Base-by-base conservation (phyloP, 2,797 vertebrate species). In the Hylomyscus alleni region DNA sequence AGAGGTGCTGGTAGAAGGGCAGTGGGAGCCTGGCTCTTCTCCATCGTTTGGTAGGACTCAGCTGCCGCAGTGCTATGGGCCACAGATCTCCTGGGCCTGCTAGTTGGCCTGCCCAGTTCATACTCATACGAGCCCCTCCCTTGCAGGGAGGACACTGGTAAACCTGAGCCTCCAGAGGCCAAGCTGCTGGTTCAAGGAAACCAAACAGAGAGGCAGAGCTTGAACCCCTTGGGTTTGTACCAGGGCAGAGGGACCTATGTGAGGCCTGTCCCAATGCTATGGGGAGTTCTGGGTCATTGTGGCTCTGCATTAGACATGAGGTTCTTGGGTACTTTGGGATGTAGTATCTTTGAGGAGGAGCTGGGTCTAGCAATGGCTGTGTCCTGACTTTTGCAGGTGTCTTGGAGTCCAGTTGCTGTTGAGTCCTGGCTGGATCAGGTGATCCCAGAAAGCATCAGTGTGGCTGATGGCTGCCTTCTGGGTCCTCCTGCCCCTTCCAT, bases 121-220 rank as follows among this genome's bases (percentile, higher is more conserved):
- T 6, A n/a, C n/a, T 58, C 24, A 26, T 1, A 0, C 9, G 22
- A n/a, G 20, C 26, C 24, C 73, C 13, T 44, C n/a, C 1, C 20
- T 1, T 58, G 22, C 52, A 50, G 40, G 65, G 37, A 54, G 73
- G 40, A 73, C 73, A 22, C 26, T 67, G 58, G 62, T 56, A 17
- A 50, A 12, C 44, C 75, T 20, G 9, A 80, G 22, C 62, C 26
- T 29, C 12, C 3, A 40, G 50, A 83, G 44, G 31, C 44, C 54
- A 34, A 12, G 44, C 10, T 12, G 4, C 20, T 17, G 15, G 37
- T 72, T 47, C 37, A n/a, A 52, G 58, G 76, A 60, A n/a, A 29
- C 0, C 0, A 34, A 78, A 14, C 22, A 12, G 58, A 31, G 14
- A 31, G n/a, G 13, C 13, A 44, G 29, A 69, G 50, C 75, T 87